phyloP scores from a whole-genome alignment of 2,888 invertebrate genomes.

The Trichopria drosophilae region DNA sequence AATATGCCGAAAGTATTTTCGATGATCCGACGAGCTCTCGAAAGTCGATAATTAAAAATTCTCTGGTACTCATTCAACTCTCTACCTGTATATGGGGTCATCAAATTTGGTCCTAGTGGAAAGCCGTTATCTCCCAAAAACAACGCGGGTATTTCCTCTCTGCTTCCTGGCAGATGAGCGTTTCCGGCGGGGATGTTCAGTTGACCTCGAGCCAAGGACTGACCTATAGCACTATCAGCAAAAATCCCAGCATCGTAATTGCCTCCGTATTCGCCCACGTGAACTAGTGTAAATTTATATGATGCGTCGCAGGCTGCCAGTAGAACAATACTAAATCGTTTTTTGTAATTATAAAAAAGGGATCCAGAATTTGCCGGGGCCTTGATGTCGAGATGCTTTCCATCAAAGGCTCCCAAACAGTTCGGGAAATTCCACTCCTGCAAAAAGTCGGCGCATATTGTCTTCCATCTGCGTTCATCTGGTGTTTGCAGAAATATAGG shows the following conservation, averaged over 20 bases:
- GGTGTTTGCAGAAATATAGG: too few species aligned
- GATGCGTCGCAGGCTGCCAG: slow-evolving; percentile 5
- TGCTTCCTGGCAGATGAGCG: too few species aligned
- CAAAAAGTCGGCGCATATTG: too few species aligned
- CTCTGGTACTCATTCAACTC: neutral
- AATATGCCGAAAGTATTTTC: slow-evolving; percentile 14
- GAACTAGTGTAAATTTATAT: slow-evolving; percentile 9
- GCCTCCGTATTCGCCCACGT: slow-evolving; percentile 3
- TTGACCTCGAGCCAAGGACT: too few species aligned
- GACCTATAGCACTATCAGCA: too few species aligned
- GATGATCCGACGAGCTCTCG: neutral
- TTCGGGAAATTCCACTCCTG: slow-evolving; percentile 13
- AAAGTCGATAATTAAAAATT: slow-evolving; percentile 15
- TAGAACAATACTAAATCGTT: slow-evolving; percentile 6
- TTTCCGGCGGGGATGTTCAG: too few species aligned
- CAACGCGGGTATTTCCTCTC: too few species aligned
- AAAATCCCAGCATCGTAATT: too few species aligned
- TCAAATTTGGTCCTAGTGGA: neutral
- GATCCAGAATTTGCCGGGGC: too few species aligned
- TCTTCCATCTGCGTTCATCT: too few species aligned
- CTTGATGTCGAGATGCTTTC: slow-evolving; percentile 2
- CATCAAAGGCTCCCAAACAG: slow-evolving; percentile 6
- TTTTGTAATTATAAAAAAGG: slow-evolving; percentile 6
- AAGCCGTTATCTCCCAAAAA: slow-evolving; percentile 5
- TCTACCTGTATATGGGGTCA: neutral